Evolutionary conservation across 2,888 invertebrate species (phyloP).

Genomic region (Spisula solida): DNA sequence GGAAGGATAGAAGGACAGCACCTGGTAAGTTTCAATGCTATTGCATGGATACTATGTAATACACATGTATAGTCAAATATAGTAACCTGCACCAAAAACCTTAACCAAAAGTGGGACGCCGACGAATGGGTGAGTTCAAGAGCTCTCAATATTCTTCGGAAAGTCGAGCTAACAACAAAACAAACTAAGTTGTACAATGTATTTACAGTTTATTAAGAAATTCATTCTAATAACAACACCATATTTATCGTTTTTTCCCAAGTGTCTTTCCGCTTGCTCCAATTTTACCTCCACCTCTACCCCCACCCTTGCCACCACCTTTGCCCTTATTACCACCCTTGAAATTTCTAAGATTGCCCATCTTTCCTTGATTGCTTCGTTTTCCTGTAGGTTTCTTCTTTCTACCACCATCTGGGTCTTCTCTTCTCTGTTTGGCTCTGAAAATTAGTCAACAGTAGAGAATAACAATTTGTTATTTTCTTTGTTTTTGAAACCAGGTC

Average conservation of each 20-base stretch:
- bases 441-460: conserved; percentile 32
- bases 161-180: neutral
- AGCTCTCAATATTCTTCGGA: no score
- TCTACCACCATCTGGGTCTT: conserved; percentile 64
- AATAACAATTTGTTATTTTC: neutral
- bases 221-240: conserved; percentile 16
- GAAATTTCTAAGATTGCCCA: conserved; percentile 49
- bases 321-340: conserved; percentile 49
- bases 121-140: no score
- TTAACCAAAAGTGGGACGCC: no score
- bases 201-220: conserved; percentile 24
- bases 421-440: conserved; percentile 65
- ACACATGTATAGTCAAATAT: no score
- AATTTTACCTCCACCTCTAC: conserved; percentile 24
- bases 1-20: no score
- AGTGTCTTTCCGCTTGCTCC: conserved; percentile 24
- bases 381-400: conserved; percentile 68
- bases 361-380: conserved; percentile 67
- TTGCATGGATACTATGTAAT: no score
- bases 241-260: neutral
- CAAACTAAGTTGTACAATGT: neutral
- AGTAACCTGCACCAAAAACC: no score
- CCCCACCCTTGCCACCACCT: conserved; percentile 39
- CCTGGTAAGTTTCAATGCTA: no score
- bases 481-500: no score